These are phyloP conservation scores for Synanthedon vespiformis DNA, from an alignment of 2,888 invertebrate genomes.

Conservation along the genomic window DNA sequence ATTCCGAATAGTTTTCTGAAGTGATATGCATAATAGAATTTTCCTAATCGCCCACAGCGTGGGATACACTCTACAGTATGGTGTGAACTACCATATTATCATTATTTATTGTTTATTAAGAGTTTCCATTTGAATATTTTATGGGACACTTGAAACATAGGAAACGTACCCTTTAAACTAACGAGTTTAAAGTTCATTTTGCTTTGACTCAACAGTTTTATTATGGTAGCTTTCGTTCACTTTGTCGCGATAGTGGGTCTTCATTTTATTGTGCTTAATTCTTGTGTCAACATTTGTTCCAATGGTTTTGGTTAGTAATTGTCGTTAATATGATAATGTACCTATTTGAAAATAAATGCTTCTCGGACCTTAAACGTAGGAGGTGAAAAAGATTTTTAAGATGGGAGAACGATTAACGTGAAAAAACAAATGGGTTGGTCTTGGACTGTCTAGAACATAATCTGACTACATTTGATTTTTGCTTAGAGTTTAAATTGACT, in stretches of 20 bases:
- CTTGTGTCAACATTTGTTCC: slow-evolving; percentile 1
- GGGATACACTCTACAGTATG: slow-evolving; percentile 33
- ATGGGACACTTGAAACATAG: slow-evolving; percentile 30
- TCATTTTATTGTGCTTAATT: slow-evolving; percentile 33
- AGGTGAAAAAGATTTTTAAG: too few species aligned
- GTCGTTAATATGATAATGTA: slow-evolving; percentile 33
- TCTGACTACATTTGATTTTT: too few species aligned
- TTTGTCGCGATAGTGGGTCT: slow-evolving; percentile 35
- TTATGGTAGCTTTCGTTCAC: slow-evolving; percentile 9
- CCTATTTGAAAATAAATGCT: neutral
- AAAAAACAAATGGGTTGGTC: too few species aligned
- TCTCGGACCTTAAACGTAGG: neutral
- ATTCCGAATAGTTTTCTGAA: slow-evolving; percentile 18
- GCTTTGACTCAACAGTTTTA: neutral
- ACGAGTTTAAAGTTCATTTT: neutral
- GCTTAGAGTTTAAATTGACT: too few species aligned
- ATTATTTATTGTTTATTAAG: slow-evolving; percentile 48
- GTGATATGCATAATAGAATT: slow-evolving; percentile 32
- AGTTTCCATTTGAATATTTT: slow-evolving; percentile 33
- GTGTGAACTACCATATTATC: slow-evolving; percentile 49
- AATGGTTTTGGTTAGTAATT: slow-evolving; percentile 15
- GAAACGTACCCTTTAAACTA: neutral
- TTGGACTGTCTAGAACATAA: too few species aligned
- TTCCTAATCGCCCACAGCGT: slow-evolving; percentile 29
- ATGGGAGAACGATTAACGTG: too few species aligned